Percentiles rank a stretch among this genome's conserved stretches.
phyloP scores from a whole-genome alignment of 2,797 vertebrate species.

The Chelon auratus region DNA sequence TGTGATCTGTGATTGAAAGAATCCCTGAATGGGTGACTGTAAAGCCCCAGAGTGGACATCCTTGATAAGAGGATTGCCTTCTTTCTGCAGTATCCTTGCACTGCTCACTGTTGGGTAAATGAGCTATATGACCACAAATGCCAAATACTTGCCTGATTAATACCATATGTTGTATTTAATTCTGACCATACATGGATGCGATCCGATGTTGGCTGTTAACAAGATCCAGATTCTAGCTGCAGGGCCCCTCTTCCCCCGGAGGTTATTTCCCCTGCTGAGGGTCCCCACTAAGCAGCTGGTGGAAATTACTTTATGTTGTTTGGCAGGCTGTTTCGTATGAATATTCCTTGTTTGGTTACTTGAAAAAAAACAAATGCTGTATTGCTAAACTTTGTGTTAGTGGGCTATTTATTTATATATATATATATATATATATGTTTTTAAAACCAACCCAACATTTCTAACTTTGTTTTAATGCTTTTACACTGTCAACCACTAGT shows the following conservation, averaged over 20 bases:
- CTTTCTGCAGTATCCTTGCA: slow-evolving; percentile 49
- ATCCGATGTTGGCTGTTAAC: slow-evolving; percentile 53
- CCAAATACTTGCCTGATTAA: slow-evolving; percentile 53
- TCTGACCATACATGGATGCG: slow-evolving; percentile 32
- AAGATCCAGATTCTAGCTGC: slow-evolving; percentile 46
- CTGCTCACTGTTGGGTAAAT: slow-evolving; percentile 43
- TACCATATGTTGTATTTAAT: slow-evolving; percentile 51
- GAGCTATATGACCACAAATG: slow-evolving; percentile 36
- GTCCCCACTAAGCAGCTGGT: slow-evolving; percentile 32
- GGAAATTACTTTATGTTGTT: slow-evolving; percentile 27
- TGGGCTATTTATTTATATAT: slow-evolving; percentile 2
- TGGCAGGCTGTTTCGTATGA: slow-evolving; percentile 5
- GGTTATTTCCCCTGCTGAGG: slow-evolving; percentile 13
- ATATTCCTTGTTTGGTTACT: background rate
- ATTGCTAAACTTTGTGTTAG: background rate
- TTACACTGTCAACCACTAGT: background rate
- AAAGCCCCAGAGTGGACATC: slow-evolving; percentile 23
- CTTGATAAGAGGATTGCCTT: slow-evolving; percentile 73
- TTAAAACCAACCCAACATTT: background rate
- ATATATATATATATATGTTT: background rate
- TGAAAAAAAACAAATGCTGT: background rate
- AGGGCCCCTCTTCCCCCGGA: slow-evolving; percentile 32
- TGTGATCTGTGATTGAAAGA: slow-evolving; percentile 29
- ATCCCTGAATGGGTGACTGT: slow-evolving; percentile 37
- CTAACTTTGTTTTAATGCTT: background rate